phyloP scores from a whole-genome alignment of 2,113 vertebrate genomes.

The Entelurus aequoreus region DNA sequence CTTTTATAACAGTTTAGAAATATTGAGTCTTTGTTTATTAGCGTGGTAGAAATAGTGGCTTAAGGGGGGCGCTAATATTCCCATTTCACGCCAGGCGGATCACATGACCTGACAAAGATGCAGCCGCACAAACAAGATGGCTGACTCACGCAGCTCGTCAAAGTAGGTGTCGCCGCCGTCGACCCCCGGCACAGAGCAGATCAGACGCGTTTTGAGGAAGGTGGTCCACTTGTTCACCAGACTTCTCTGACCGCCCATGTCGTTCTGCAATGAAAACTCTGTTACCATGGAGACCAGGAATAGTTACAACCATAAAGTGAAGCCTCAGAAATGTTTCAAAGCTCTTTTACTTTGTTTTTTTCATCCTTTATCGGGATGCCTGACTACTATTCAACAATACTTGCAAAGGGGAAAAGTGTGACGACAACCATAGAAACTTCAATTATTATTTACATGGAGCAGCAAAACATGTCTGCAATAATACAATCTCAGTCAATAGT shows the following conservation, averaged over 20 bases:
- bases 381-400: too few species aligned
- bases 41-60: constrained; percentile 20
- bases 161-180: constrained; percentile 91
- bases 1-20: too few species aligned
- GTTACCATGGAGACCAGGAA: not conserved
- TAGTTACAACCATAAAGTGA: too few species aligned
- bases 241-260: constrained; percentile 90
- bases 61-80: constrained; percentile 1
- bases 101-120: constrained; percentile 20
- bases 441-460: too few species aligned
- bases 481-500: too few species aligned
- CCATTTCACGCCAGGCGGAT: constrained; percentile 17
- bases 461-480: too few species aligned
- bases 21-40: constrained; percentile 7
- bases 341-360: too few species aligned
- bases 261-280: constrained; percentile 76
- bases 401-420: too few species aligned
- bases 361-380: too few species aligned
- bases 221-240: constrained; percentile 98
- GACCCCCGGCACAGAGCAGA: constrained; percentile 82
- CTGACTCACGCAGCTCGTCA: constrained; percentile 88
- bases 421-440: too few species aligned
- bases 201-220: constrained; percentile 90
- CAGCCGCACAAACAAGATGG: constrained; percentile 26
- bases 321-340: too few species aligned